Base-by-base conservation (phyloP, 2,797 vertebrate species). In the Leptatherina wallacei region DNA sequence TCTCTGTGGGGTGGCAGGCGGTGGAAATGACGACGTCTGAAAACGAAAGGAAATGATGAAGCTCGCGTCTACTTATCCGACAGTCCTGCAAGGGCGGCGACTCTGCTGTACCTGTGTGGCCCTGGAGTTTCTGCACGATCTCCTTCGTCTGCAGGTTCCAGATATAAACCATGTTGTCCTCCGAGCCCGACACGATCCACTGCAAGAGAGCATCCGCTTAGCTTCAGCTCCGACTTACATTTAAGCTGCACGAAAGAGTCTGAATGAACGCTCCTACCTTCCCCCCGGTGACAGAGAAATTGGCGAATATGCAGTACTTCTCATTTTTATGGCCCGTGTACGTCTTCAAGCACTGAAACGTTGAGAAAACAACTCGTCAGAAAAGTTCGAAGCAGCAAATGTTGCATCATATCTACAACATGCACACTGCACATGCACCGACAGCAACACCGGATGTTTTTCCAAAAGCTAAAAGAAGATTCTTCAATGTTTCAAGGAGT, bases 101-200 rank as follows among this genome's bases (percentile, higher is more conserved):
- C 5, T 14, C 20, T 33, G 9, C 7, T 84, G 75, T 88, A 99
- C 98, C 98, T 94, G 98, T 99, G 91, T 99, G 98, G 33, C 98
- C 98, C 86, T 99, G 98, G 81, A 99, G 91, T 78, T 99, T 99
- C 96, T 99, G 98, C 86, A 99, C 98, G 0, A 99, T 97, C 95
- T 99, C 98, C 94, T 99, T 99, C 0, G 98, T 99, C 93, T 99
- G 98, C 78, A 99, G 95, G 93, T 99, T 99, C 98, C 98, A 99
- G 81, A 99, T 98, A 65, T 99, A 99, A 81, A 99, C 98, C 93
- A 98, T 95, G 94, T 98, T 99, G 92, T 99, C 98, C 89, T 99
- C 98, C 0, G 98, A 99, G 64, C 98, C 98, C 0, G 98, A 99
- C 80, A 99, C 98, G 0, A 99, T 99, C 98, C 98, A 99, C 98